Base-by-base conservation (phyloP, 2,888 invertebrate genomes). In the Hydroisotoma schaefferi region DNA sequence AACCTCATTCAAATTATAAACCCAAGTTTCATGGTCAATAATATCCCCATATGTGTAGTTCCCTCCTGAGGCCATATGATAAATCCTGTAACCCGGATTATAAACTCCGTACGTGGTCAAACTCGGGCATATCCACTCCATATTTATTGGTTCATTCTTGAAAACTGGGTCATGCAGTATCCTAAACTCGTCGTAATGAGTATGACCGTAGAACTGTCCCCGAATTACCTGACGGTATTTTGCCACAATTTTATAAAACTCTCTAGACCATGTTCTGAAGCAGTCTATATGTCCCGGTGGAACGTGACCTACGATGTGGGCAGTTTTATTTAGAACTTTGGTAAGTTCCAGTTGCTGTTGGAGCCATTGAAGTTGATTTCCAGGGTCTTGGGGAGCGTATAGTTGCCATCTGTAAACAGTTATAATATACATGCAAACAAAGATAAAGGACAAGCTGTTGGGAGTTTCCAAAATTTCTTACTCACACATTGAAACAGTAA, bases 301-400 rank as follows among this genome's bases (percentile, higher is more conserved):
- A 12, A 71, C 69, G 49, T 71, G 70, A 20, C 69, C 68, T 8
- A 70, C 56, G 47, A 68, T 63, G 23, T 70, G 70, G 6, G 65
- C 73, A 54, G 79, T 76, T 61, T 78, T 76, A 0, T 75, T 75
- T n/a, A 71, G 72, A 28, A 69, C 65, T 71, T 82, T 81, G 0
- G 81, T 78, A 20, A 76, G 69, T 64, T 77, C 76, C 23, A 83
- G 74, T 59, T 80, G 77, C 1, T 73, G 59, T 1, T 79, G 76
- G 26, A 82, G 73, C 81, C 81, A 82, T 33, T 76, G 71, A 59
- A 82, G 74, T 67, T 80, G 77, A n/a, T 76, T 76, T 37, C 78
- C 79, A 0, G 81, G 81, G 72, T 83, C 82, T 1, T 77, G 77
- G 15, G 65, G 70, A n/a, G 71, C 62, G 57, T 73, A 73, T 12